These are phyloP conservation scores for Tursiops truncatus DNA, from an alignment of 2,113 vertebrate genomes.

Conservation along the genomic window DNA sequence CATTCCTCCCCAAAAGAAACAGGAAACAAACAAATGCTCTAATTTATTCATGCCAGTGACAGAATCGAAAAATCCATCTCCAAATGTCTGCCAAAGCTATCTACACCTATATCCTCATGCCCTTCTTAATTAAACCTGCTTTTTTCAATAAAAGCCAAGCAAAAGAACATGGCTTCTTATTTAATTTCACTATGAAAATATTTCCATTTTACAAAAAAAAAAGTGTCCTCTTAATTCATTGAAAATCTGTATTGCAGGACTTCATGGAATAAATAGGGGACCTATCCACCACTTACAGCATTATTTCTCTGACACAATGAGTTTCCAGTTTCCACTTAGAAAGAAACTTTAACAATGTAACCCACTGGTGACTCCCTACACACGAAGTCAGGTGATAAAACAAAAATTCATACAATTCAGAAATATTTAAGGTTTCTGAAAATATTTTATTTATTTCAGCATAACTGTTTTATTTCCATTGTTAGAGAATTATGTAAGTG, in stretches of 20 bases:
- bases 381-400: not conserved
- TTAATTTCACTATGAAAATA: constrained; percentile 19
- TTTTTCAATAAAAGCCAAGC: not conserved
- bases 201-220: not conserved
- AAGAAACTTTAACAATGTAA: not conserved
- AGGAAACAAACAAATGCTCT: not conserved
- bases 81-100: not conserved
- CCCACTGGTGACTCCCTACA: not conserved
- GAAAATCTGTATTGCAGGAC: not conserved
- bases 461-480: constrained; percentile 1
- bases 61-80: not conserved
- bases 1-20: not conserved
- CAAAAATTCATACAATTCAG: not conserved
- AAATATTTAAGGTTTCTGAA: not conserved
- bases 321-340: not conserved
- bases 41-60: not conserved
- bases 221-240: not conserved
- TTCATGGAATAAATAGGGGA: too few species aligned
- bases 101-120: not conserved
- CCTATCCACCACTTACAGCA: accelerated
- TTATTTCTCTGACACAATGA: not conserved
- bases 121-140: not conserved
- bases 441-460: not conserved
- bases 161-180: not conserved
- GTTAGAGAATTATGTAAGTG: not conserved